Evolutionary conservation across 2,113 vertebrate genomes (phyloP).

Genomic region (Ceyx margarethae): DNA sequence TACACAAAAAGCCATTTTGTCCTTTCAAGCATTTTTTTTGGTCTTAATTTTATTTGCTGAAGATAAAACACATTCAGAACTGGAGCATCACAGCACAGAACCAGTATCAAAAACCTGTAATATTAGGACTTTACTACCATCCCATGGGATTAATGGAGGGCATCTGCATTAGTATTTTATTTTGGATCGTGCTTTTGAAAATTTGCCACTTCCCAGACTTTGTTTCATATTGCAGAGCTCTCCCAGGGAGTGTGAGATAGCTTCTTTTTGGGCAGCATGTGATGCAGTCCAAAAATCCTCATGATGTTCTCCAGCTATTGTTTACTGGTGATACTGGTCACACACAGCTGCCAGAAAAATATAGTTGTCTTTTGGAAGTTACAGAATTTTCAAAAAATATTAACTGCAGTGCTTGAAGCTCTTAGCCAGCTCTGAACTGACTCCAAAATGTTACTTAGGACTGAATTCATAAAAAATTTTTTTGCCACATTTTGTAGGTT

Average conservation of each 20-base stretch:
- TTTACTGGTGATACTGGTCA: neutral
- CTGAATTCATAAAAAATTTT: neutral
- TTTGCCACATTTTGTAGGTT: neutral
- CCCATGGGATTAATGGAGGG: neutral
- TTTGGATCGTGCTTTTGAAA: neutral
- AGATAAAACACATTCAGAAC: neutral
- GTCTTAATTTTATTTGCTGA: neutral
- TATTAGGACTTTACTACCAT: neutral
- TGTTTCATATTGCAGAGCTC: neutral
- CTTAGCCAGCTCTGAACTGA: neutral
- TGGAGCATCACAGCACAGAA: neutral
- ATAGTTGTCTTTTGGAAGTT: neutral
- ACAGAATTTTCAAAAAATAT: neutral
- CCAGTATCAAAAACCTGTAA: neutral
- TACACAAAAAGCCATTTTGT: neutral
- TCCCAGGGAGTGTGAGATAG: neutral
- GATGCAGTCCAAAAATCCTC: neutral
- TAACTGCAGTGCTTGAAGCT: neutral
- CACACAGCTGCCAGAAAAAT: neutral
- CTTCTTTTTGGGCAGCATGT: neutral
- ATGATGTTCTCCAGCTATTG: neutral
- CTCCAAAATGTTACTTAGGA: neutral
- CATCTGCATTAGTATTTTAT: neutral
- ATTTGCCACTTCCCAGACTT: neutral
- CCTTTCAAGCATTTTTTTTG: neutral